These are phyloP conservation scores for Anthophora plumipes DNA, from an alignment of 2,888 invertebrate species.

Conservation along the genomic window DNA sequence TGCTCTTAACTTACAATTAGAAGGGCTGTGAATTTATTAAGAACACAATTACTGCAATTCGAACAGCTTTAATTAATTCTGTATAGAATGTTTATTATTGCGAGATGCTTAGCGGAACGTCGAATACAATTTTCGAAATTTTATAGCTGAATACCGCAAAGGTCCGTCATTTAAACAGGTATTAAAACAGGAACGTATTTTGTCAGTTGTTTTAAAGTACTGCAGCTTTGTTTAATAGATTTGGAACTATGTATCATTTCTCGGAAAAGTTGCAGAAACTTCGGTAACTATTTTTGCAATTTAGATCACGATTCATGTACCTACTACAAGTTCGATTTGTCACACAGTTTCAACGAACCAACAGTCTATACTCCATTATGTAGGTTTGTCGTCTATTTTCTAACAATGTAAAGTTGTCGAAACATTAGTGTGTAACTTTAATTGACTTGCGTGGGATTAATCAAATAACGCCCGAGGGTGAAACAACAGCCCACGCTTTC, in stretches of 20 bases:
- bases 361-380: slow-evolving; percentile 8
- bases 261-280: not conserved
- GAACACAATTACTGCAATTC: too few relatives aligned
- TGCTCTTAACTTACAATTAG: too few relatives aligned
- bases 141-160: too few relatives aligned
- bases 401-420: slow-evolving; percentile 45
- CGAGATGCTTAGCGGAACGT: too few relatives aligned
- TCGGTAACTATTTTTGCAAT: not conserved
- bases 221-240: too few relatives aligned
- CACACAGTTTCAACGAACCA: not conserved
- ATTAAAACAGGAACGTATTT: too few relatives aligned
- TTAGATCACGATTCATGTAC: not conserved
- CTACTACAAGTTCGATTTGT: not conserved
- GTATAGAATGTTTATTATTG: too few relatives aligned
- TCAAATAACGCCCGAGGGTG: slow-evolving; percentile 45
- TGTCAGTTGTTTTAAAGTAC: too few relatives aligned
- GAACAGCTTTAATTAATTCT: too few relatives aligned
- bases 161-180: too few relatives aligned
- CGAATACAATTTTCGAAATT: too few relatives aligned
- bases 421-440: slow-evolving; percentile 44
- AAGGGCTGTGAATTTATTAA: too few relatives aligned
- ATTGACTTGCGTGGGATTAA: slow-evolving; percentile 54
- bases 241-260: not conserved
- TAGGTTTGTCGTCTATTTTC: slow-evolving; percentile 7
- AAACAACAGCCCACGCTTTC: slow-evolving; percentile 49